A percentile compares a stretch with the other conserved stretches of the same genome.
These are phyloP conservation scores for Rachycentron canadum DNA, from an alignment of 2,797 vertebrate genomes.

Conservation along the genomic window DNA sequence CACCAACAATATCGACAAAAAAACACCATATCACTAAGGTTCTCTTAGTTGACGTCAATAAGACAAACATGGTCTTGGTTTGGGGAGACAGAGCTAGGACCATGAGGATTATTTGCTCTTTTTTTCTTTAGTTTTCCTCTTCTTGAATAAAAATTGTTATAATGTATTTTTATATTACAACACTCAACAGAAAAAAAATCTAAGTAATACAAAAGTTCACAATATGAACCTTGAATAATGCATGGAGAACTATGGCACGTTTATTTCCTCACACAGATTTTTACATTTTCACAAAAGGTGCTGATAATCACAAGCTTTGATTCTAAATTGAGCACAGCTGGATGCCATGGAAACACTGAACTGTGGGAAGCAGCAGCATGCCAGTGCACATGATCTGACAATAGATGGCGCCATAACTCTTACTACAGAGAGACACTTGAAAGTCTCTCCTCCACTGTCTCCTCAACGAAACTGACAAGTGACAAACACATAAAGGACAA, in stretches of 20 bases:
- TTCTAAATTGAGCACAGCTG: constrained; percentile 6
- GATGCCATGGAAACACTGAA: constrained; percentile 31
- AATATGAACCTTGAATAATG: constrained; percentile 58
- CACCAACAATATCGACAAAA: constrained; percentile 44
- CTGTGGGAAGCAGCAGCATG: constrained; percentile 11
- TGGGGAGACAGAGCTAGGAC: constrained; percentile 42
- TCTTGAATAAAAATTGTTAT: constrained; percentile 68
- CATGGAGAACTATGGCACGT: constrained; percentile 65
- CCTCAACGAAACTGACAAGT: not conserved
- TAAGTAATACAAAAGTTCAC: constrained; percentile 54
- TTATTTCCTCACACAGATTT: constrained; percentile 51
- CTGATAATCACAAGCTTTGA: constrained; percentile 49
- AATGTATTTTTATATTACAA: constrained; percentile 76
- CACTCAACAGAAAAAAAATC: constrained; percentile 56
- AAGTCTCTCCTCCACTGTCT: not conserved
- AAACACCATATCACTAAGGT: constrained; percentile 38
- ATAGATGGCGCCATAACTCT: constrained; percentile 67
- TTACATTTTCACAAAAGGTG: constrained; percentile 65
- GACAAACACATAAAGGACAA: not conserved
- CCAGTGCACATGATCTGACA: constrained; percentile 18
- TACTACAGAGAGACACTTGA: not conserved
- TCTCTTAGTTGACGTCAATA: constrained; percentile 42
- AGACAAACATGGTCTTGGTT: constrained; percentile 40
- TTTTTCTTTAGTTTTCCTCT: constrained; percentile 9
- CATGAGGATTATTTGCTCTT: constrained; percentile 40